A percentile compares a stretch with the other conserved stretches of the same genome.
These are phyloP conservation scores for Mesembrinibis cayennensis DNA, from an alignment of 2,113 vertebrate species.

Conservation along the genomic window DNA sequence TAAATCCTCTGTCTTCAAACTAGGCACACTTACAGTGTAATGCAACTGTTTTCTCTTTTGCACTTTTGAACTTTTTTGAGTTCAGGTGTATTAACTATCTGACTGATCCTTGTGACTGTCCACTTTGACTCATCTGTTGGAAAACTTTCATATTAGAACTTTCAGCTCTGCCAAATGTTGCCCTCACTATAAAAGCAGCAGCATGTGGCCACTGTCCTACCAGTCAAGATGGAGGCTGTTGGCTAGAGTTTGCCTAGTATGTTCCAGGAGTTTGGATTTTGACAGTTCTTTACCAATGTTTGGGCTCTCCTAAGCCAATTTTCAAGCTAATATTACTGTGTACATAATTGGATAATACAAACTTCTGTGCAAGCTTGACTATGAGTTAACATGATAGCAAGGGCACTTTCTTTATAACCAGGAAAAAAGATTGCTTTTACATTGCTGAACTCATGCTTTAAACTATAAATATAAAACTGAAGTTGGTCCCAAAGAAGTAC, in stretches of 20 bases:
- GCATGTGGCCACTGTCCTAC: rapidly evolving
- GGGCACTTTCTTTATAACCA: not conserved
- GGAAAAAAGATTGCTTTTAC: not conserved
- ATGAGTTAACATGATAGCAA: not conserved
- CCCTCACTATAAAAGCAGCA: not conserved
- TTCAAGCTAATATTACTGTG: not conserved
- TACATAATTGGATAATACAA: not conserved
- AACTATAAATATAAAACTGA: not conserved
- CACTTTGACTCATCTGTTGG: not conserved
- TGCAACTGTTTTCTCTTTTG: not conserved
- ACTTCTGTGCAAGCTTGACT: not conserved
- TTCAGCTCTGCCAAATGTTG: not conserved
- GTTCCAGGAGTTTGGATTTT: not conserved
- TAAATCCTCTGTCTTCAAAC: not conserved
- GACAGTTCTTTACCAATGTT: not conserved
- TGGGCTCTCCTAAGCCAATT: not conserved
- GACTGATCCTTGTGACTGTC: not conserved
- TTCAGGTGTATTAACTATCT: not conserved
- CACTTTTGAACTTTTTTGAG: not conserved
- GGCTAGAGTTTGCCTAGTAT: rapidly evolving
- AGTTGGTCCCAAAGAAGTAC: not conserved
- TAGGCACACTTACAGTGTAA: not conserved
- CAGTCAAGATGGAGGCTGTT: not conserved
- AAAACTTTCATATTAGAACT: not conserved
- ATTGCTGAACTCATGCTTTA: not conserved